These are phyloP conservation scores for Donacobius atricapilla DNA, from an alignment of 2,113 vertebrate species.

Conservation along the genomic window DNA sequence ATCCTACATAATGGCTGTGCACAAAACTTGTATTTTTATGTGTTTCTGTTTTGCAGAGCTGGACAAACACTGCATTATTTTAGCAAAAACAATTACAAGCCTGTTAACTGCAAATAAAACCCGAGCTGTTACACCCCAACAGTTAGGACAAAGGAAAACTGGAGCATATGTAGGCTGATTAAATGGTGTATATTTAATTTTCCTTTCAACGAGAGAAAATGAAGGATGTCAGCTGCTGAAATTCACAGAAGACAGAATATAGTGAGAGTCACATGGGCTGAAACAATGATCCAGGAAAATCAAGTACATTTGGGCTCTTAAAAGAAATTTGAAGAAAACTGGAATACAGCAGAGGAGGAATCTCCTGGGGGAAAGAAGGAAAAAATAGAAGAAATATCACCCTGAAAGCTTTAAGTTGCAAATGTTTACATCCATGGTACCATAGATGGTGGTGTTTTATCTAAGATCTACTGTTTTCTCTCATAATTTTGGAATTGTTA, in stretches of 20 bases:
- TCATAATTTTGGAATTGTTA: neutral
- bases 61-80: constrained; percentile 31
- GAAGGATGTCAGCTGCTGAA: constrained; percentile 24
- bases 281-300: neutral
- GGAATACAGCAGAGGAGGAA: neutral
- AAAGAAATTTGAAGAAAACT: neutral
- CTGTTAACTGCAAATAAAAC: constrained; percentile 31
- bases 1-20: neutral
- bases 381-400: neutral
- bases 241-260: neutral
- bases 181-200: constrained; percentile 32
- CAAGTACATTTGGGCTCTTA: neutral
- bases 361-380: neutral
- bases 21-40: neutral
- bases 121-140: constrained; percentile 2
- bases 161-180: neutral
- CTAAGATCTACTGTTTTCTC: neutral
- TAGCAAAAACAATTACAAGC: constrained; percentile 21
- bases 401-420: neutral
- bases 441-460: neutral
- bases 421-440: neutral
- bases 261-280: neutral
- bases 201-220: constrained; percentile 12
- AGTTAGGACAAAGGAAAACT: neutral
- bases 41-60: neutral